phyloP scores from a whole-genome alignment of 2,888 invertebrate species.

The Hesperia comma region DNA sequence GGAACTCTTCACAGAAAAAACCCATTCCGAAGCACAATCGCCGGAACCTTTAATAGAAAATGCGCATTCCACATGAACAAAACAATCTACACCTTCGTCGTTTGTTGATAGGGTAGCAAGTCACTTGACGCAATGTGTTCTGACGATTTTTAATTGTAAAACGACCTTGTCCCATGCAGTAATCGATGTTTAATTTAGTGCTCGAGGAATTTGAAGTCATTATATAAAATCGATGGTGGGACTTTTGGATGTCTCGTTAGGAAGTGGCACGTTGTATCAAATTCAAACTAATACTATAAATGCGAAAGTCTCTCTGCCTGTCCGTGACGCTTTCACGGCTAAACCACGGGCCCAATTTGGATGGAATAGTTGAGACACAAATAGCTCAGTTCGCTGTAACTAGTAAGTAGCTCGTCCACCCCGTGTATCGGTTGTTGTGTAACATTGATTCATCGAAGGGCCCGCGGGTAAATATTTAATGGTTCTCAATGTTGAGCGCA shows the following conservation, averaged over 20 bases:
- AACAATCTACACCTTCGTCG: neutral
- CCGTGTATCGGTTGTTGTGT: conserved; percentile 11
- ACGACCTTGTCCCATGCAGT: conserved; percentile 32
- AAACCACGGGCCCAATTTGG: too few species aligned
- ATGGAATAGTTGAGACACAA: too few species aligned
- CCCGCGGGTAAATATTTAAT: conserved; percentile 60
- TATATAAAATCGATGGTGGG: conserved; percentile 2
- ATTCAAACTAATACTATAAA: too few species aligned
- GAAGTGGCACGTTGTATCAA: neutral
- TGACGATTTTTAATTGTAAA: conserved; percentile 25
- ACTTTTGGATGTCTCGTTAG: neutral
- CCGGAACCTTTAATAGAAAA: conserved; percentile 8
- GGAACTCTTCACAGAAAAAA: neutral
- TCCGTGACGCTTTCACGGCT: too few species aligned
- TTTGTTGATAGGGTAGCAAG: conserved; percentile 4
- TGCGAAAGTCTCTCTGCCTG: too few species aligned
- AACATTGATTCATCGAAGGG: conserved; percentile 54
- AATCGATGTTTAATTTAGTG: conserved; percentile 34
- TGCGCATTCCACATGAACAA: neutral
- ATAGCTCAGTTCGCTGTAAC: neutral
- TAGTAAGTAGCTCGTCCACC: neutral
- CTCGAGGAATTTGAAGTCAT: conserved; percentile 25
- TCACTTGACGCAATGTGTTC: neutral
- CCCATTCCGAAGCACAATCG: conserved; percentile 1
- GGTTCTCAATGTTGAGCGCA: conserved; percentile 46